phyloP scores from a whole-genome alignment of 2,113 vertebrate species.

The Equus przewalskii region DNA sequence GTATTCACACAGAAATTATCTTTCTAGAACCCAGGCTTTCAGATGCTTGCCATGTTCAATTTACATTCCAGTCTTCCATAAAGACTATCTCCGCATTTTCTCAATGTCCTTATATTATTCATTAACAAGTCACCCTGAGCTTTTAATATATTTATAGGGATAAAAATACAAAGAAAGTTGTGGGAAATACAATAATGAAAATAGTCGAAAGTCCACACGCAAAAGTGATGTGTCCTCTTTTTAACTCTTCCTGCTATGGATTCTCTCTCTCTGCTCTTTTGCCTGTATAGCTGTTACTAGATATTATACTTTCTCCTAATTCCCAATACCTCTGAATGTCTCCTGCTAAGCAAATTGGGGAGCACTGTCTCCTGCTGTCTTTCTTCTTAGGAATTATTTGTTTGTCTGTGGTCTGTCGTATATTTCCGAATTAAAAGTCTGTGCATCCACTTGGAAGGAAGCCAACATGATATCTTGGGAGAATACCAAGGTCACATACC shows the following conservation, averaged over 20 bases:
- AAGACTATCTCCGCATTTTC: not conserved
- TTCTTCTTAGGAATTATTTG: not conserved
- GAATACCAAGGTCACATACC: not conserved
- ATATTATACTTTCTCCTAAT: not conserved
- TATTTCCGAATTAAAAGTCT: not conserved
- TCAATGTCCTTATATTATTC: not conserved
- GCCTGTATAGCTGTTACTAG: not conserved
- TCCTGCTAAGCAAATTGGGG: not conserved
- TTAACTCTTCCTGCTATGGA: not conserved
- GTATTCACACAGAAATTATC: not conserved
- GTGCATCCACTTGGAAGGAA: not conserved
- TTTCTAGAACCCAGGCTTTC: not conserved
- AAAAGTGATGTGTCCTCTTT: not conserved
- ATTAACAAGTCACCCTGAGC: not conserved
- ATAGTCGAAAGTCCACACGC: too few species aligned
- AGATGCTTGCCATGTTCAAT: not conserved
- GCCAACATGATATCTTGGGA: not conserved
- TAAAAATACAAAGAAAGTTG: not conserved
- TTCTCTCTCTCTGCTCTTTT: not conserved
- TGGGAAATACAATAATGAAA: not conserved
- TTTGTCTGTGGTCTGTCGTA: not conserved
- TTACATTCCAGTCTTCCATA: not conserved
- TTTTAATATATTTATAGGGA: not conserved
- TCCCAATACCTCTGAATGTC: not conserved
- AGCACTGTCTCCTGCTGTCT: not conserved